Evolutionary conservation across 2,113 vertebrate species (phyloP).

Genomic region (Melanostigma gelatinosum): DNA sequence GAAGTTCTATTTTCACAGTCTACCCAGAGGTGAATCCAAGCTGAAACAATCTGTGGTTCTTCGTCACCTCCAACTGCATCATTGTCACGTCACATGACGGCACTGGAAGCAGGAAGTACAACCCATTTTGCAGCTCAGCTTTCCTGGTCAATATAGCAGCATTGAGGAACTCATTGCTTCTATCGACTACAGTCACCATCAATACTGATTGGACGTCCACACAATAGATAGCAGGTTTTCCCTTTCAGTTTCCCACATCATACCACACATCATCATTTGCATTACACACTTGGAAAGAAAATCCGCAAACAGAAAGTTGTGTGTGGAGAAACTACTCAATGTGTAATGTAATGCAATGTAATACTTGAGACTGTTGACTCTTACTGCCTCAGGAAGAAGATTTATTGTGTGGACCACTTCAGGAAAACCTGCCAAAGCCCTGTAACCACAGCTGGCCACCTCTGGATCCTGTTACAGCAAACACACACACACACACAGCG

Average conservation of each 20-base stretch:
- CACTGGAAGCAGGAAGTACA: background rate
- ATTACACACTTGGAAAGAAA: background rate
- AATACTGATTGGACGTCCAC: background rate
- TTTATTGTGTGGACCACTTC: constrained; percentile 85
- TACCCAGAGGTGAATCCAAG: background rate
- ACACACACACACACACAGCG: constrained; percentile 23
- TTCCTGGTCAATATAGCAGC: too few relatives aligned
- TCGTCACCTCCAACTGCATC: background rate
- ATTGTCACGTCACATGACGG: background rate
- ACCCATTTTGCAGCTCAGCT: too few relatives aligned
- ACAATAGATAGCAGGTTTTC: background rate
- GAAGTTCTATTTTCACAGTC: background rate
- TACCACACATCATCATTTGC: background rate
- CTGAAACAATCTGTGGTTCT: background rate
- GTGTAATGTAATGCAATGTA: background rate
- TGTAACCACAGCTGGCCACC: constrained; percentile 89
- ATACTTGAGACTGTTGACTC: background rate
- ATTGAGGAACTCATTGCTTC: background rate
- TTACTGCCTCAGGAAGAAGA: constrained; percentile 91
- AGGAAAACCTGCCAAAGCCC: constrained; percentile 88
- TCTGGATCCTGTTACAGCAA: constrained; percentile 82
- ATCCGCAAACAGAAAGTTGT: background rate
- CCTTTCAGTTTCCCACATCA: background rate
- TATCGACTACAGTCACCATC: background rate
- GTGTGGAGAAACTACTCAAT: background rate